Conservation (phyloP, 2,888 invertebrate species). For the Synergus gifuensis region DNA sequence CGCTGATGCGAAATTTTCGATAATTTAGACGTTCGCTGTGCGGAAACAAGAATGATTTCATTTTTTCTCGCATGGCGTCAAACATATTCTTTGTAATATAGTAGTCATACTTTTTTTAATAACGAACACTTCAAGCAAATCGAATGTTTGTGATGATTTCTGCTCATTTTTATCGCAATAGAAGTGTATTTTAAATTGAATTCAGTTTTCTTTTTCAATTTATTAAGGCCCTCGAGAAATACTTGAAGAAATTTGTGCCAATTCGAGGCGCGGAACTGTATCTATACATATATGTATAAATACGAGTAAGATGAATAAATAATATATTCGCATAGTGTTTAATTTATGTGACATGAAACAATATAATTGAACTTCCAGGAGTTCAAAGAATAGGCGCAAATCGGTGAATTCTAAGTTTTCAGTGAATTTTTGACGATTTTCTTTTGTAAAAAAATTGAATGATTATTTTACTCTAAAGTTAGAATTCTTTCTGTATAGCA, state of each 20-base stretch:
- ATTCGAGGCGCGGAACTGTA: constrained; percentile 56
- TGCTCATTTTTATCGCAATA: neutral
- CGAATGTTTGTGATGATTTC: neutral
- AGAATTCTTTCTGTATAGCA: constrained; percentile 59
- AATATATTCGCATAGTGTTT: constrained; percentile 62
- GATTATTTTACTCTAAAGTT: constrained; percentile 12
- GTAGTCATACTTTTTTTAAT: constrained; percentile 18
- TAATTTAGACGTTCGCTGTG: constrained; percentile 12
- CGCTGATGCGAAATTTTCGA: constrained; percentile 16
- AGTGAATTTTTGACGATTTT: neutral
- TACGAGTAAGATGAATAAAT: constrained; percentile 64
- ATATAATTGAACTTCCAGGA: neutral
- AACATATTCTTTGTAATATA: constrained; percentile 33
- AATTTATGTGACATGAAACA: constrained; percentile 46
- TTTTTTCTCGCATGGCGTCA: constrained; percentile 10
- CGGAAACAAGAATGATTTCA: neutral
- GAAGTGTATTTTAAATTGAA: neutral
- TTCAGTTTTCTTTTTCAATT: neutral
- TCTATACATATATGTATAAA: constrained; percentile 67
- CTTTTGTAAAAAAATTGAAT: neutral
- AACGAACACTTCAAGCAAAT: constrained; percentile 14
- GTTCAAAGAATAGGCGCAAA: neutral
- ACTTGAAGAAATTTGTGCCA: neutral
- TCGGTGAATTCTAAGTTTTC: constrained; percentile 16
- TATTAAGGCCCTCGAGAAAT: neutral